These are phyloP conservation scores for Nothura maculosa DNA, from an alignment of 2,797 vertebrate species.

Conservation along the genomic window DNA sequence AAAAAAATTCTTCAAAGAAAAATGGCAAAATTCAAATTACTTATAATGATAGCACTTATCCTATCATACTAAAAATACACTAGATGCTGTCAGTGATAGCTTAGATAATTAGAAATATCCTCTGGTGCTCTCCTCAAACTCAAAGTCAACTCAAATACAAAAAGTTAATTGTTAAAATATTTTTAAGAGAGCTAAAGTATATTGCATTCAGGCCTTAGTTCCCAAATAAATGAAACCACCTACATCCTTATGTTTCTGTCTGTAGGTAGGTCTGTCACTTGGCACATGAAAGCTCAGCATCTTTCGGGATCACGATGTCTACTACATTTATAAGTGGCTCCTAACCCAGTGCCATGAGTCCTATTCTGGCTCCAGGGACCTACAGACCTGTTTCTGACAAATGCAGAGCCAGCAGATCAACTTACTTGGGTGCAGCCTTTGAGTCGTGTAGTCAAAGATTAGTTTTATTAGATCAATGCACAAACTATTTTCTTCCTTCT, in stretches of 20 bases:
- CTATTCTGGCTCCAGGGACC: not conserved
- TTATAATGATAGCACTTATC: not conserved
- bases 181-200: not conserved
- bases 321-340: not conserved
- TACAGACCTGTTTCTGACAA: slow-evolving; percentile 13
- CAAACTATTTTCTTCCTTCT: not conserved
- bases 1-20: slow-evolving; percentile 25
- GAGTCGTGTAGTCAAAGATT: not conserved
- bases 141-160: not conserved
- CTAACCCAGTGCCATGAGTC: not conserved
- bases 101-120: not conserved
- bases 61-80: slow-evolving; percentile 10
- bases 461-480: not conserved
- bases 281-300: slow-evolving; percentile 8
- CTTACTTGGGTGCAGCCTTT: not conserved
- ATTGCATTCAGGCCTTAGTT: not conserved
- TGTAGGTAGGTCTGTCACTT: not conserved
- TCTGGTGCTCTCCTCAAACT: not conserved
- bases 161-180: not conserved
- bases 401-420: not conserved
- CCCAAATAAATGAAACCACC: not conserved
- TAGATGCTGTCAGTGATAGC: not conserved
- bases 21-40: slow-evolving; percentile 7
- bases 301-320: not conserved
- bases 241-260: not conserved